phyloP scores from a whole-genome alignment of 2,797 vertebrate genomes.

The Myripristis murdjan region DNA sequence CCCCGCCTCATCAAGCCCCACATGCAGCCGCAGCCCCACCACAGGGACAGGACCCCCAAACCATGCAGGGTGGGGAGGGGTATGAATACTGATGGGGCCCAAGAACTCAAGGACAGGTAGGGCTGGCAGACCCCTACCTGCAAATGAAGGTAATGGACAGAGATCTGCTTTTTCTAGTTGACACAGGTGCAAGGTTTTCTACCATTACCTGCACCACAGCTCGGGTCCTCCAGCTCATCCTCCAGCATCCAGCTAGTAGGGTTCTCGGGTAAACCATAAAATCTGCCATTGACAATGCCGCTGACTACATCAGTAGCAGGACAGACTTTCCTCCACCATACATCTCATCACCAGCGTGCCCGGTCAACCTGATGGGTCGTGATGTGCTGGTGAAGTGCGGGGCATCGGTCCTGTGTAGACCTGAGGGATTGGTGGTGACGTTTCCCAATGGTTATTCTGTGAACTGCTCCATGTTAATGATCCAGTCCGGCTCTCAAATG shows the following conservation, averaged over 20 bases:
- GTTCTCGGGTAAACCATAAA: neutral
- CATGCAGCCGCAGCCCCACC: neutral
- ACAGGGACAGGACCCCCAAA: neutral
- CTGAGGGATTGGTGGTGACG: neutral
- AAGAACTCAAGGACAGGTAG: neutral
- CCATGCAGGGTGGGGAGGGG: neutral
- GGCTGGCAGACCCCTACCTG: neutral
- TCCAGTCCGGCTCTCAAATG: neutral
- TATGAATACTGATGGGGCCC: neutral
- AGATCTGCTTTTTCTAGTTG: neutral
- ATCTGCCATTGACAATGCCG: neutral
- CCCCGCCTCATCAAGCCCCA: neutral
- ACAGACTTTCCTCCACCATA: neutral
- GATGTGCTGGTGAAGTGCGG: neutral
- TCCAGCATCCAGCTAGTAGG: neutral
- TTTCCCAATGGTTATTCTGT: neutral
- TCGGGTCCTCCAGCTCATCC: neutral
- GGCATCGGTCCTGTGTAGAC: neutral
- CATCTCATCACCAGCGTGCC: neutral
- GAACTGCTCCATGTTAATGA: neutral
- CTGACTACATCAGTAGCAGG: neutral
- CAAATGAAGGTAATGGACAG: neutral
- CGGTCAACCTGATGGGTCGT: neutral
- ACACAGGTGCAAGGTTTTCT: neutral
- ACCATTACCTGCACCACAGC: neutral